Evolutionary conservation across 2,888 invertebrate species (phyloP), one percentile per base, ranked within the genome.

Genomic region (Pasiphila rectangulata): DNA sequence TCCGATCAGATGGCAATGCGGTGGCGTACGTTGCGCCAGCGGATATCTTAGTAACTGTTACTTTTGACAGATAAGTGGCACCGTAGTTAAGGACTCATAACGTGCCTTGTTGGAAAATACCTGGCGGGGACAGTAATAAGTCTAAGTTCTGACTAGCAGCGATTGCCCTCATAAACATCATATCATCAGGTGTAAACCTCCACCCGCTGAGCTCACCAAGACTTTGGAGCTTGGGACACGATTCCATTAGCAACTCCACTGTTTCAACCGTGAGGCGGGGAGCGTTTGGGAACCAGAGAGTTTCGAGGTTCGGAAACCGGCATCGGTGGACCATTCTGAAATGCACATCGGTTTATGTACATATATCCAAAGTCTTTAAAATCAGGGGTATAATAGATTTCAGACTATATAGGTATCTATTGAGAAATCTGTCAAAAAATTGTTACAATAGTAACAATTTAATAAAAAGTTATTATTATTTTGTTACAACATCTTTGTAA

Each of bases 241-340:
- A 87, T 41, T 92, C 92, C 90, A 93, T 92, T 30, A 94, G 75
- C 6, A 93, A 72, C 67, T 93, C 92, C 30, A 93, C 92, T 0
- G 92, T 90, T 40, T 90, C 90, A 2, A 86, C 72, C 0, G 93
- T 92, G 17, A 94, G 78, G 36, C 91, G 90, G 4, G 91, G 91
- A 0, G 93, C 93, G 63, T 91, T 89, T 1, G 93, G 92, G 57
- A 94, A 92, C 92, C 93, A 93, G 45, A 94, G 80, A 47, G 92
- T 91, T 79, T 93, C 93, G 27, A 94, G 78, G 49, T 89, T 75
- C 20, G 88, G 80, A 63, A 94, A 92, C 57, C 92, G 91, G 69
- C 92, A 87, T 37, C 93, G 91, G 10, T 91, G 91, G 55, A 93
- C 88, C 69, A 94, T 88, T 66, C 93, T 92, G 79, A 59, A 90